Conservation (phyloP, 1,140 invertebrate genomes). For the Microvelia longipes region DNA sequence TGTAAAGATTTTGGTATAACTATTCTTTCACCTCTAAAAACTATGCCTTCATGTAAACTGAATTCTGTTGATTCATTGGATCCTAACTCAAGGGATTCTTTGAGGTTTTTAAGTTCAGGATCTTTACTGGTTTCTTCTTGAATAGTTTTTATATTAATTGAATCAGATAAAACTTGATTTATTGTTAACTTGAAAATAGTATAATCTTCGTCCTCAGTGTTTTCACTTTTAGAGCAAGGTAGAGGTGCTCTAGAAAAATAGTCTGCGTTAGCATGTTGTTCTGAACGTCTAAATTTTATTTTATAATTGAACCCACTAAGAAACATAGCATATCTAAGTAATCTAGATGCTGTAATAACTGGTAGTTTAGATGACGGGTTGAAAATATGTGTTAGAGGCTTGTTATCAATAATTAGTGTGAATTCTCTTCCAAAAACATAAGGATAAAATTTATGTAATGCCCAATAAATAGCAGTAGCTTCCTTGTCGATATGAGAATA, state of each 20-base stretch:
- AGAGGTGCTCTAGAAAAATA: neutral
- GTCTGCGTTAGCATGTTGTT: neutral
- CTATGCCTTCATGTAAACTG: neutral
- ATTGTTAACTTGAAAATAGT: neutral
- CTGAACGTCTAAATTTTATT: slow-evolving; percentile 1
- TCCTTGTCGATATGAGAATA: slow-evolving; percentile 34
- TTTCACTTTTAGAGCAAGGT: neutral
- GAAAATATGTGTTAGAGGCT: slow-evolving; percentile 7
- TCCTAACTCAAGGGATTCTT: neutral
- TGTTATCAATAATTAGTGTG: slow-evolving; percentile 11
- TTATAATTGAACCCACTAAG: neutral
- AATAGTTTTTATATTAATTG: neutral
- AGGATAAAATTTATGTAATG: slow-evolving; percentile 31
- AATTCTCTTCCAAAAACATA: slow-evolving; percentile 13
- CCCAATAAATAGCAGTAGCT: slow-evolving; percentile 28
- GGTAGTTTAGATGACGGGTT: neutral
- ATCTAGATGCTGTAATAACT: neutral
- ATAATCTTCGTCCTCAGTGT: neutral
- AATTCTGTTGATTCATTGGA: neutral
- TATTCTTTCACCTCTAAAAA: slow-evolving; percentile 7
- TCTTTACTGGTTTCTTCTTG: slow-evolving; percentile 3
- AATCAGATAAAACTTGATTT: neutral
- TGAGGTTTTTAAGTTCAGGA: slow-evolving; percentile 1
- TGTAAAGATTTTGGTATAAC: slow-evolving; percentile 13
- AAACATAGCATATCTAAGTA: slow-evolving; percentile 1